Conservation (phyloP, 64 coral and sea anemone species). For the Pocillopora damicornis region DNA sequence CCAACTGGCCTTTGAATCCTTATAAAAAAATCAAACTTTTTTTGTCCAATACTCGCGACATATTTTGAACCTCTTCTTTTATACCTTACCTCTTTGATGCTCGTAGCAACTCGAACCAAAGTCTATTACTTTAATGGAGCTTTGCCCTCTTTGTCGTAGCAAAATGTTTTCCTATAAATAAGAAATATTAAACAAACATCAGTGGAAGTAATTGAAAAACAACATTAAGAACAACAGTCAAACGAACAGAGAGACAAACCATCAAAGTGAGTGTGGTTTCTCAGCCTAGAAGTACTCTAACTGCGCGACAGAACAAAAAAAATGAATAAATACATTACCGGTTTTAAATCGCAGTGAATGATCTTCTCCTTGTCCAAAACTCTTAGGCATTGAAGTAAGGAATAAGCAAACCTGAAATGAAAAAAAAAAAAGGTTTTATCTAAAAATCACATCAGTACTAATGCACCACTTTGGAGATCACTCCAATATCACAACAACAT, state of each 20-base stretch:
- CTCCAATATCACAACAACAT: too few relatives aligned
- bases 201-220: not conserved
- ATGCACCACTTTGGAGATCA: too few relatives aligned
- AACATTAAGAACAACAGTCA: not conserved
- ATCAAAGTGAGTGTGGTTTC: not conserved
- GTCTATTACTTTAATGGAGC: constrained; percentile 92
- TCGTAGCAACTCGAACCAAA: constrained; percentile 99
- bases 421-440: not conserved
- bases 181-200: not conserved
- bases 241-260: not conserved
- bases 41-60: too few relatives aligned
- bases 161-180: constrained; percentile 84
- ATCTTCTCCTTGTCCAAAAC: constrained; percentile 86
- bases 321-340: constrained; percentile 31
- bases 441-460: not conserved
- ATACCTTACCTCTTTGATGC: constrained; percentile 80
- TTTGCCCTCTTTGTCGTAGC: constrained; percentile 87
- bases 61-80: not conserved
- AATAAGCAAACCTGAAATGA: constrained; percentile 77
- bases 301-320: too few relatives aligned
- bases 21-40: too few relatives aligned
- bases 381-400: constrained; percentile 82
- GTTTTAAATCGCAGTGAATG: constrained; percentile 97
- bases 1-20: too few relatives aligned
- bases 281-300: too few relatives aligned